These are phyloP conservation scores for Scelioninae gen. 2 DNA, from an alignment of 2,888 invertebrate genomes.

Conservation along the genomic window DNA sequence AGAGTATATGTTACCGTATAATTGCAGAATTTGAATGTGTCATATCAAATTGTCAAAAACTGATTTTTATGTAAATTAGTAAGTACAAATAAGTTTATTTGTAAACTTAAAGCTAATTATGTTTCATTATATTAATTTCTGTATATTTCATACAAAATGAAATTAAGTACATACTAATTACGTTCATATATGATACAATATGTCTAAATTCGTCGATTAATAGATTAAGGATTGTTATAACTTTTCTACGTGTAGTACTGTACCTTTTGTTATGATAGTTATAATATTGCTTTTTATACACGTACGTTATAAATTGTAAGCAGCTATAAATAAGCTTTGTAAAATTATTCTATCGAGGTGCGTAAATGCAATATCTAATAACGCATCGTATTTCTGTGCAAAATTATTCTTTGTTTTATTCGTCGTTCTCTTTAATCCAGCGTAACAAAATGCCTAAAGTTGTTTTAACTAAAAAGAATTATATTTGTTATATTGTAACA, in stretches of 20 bases:
- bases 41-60: neutral
- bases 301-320: constrained; percentile 34
- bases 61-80: too few relatives aligned
- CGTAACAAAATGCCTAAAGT: too few relatives aligned
- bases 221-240: too few relatives aligned
- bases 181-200: neutral
- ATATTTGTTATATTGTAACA: constrained; percentile 19
- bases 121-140: too few relatives aligned
- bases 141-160: too few relatives aligned
- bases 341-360: constrained; percentile 45
- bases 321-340: constrained; percentile 45
- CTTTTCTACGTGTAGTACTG: constrained; percentile 1
- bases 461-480: neutral
- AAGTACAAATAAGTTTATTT: too few relatives aligned
- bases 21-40: neutral
- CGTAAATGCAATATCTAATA: constrained; percentile 13
- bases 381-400: neutral
- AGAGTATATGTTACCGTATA: neutral
- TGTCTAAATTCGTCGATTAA: neutral
- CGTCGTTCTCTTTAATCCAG: too few relatives aligned
- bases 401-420: constrained; percentile 2
- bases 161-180: too few relatives aligned
- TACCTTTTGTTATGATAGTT: constrained; percentile 28
- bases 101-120: too few relatives aligned
- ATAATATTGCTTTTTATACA: constrained; percentile 38